phyloP scores from a whole-genome alignment of 2,888 invertebrate species.

The Syrphus vitripennis region DNA sequence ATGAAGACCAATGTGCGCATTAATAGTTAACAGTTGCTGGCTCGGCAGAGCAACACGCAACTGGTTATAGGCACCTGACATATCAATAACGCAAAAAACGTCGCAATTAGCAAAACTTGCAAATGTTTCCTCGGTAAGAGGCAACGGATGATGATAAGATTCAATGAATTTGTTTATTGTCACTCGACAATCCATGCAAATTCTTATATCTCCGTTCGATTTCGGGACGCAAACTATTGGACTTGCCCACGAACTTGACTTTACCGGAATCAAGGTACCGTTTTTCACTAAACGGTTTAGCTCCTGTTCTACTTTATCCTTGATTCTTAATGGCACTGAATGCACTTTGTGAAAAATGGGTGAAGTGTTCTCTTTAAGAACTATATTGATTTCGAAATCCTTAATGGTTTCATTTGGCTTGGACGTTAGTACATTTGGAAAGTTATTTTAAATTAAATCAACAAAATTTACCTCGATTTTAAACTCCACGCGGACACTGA shows the following conservation, averaged over 20 bases:
- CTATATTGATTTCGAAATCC: not conserved
- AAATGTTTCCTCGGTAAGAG: no score
- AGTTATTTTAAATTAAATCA: not conserved
- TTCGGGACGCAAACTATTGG: constrained; percentile 25
- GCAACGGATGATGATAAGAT: no score
- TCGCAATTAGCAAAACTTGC: no score
- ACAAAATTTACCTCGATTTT: not conserved
- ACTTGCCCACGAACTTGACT: constrained; percentile 17
- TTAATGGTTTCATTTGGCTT: not conserved
- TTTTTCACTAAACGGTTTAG: constrained; percentile 8
- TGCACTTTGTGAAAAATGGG: constrained; percentile 8
- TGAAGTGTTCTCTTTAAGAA: not conserved
- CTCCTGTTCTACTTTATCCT: constrained; percentile 1
- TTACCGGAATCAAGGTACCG: constrained; percentile 11
- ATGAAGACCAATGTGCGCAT: constrained; percentile 1
- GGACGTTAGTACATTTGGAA: not conserved
- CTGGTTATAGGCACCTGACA: constrained; percentile 16
- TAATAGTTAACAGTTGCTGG: not conserved
- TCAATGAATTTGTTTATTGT: no score
- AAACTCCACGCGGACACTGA: constrained; percentile 24
- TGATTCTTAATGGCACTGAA: constrained; percentile 26
- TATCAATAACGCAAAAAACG: constrained; percentile 14
- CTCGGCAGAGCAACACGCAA: not conserved
- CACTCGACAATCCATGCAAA: no score
- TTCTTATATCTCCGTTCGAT: no score